Evolutionary conservation across 2,888 invertebrate genomes (phyloP).

Genomic region (Chymomyza procnemis): DNA sequence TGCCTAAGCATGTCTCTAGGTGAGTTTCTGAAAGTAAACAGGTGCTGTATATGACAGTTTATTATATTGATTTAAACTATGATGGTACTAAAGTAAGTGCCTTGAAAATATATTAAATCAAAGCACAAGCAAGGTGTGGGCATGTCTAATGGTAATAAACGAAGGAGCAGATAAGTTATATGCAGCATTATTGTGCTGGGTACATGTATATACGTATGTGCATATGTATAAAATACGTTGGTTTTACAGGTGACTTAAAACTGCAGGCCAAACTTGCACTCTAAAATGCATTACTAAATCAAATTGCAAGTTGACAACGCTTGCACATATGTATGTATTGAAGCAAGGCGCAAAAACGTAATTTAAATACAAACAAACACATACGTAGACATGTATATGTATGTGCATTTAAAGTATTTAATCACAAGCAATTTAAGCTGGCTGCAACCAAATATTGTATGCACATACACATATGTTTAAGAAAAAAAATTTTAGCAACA

Average conservation of each 20-base stretch:
- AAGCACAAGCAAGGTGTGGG: neutral
- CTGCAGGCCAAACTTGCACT: neutral
- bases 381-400: no score
- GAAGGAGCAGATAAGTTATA: neutral
- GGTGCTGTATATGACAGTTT: slow-evolving; percentile 3
- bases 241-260: neutral
- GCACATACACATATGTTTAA: no score
- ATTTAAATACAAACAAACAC: no score
- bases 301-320: neutral
- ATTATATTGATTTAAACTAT: slow-evolving; percentile 21
- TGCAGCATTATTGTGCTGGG: neutral
- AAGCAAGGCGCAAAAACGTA: neutral
- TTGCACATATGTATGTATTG: neutral
- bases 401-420: no score
- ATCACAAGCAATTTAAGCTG: no score
- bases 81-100: neutral
- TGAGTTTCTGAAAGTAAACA: neutral
- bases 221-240: neutral
- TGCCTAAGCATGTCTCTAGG: neutral
- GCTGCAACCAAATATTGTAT: no score
- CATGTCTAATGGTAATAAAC: neutral
- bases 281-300: neutral
- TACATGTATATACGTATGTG: neutral
- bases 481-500: no score
- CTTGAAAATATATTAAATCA: neutral